phyloP scores from a whole-genome alignment of 2,888 invertebrate species.

The Eupithecia subumbrata region DNA sequence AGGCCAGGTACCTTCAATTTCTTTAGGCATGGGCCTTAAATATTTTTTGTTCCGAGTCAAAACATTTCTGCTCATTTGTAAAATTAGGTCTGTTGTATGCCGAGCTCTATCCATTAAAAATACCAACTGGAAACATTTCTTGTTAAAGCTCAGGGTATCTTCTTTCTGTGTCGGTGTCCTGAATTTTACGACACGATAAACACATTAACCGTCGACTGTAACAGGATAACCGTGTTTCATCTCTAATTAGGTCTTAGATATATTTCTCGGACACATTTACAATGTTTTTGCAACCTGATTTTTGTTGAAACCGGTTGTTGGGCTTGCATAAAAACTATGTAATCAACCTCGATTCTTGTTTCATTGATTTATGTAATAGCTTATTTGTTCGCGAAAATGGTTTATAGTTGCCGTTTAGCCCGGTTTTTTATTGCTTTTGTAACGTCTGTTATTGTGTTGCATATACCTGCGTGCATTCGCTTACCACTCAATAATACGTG shows the following conservation, averaged over 20 bases:
- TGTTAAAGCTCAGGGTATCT: constrained; percentile 26
- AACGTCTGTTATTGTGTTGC: constrained; percentile 15
- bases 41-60: background rate
- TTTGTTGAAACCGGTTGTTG: constrained; percentile 32
- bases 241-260: constrained; percentile 63
- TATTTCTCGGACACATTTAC: constrained; percentile 58
- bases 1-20: background rate
- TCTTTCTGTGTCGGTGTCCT: constrained; percentile 38
- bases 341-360: constrained; percentile 45
- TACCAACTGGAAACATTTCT: constrained; percentile 5
- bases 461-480: constrained; percentile 5
- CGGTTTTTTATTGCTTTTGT: constrained; percentile 31
- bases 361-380: constrained; percentile 39
- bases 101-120: background rate
- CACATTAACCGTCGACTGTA: constrained; percentile 45
- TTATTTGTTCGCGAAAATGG: constrained; percentile 41
- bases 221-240: constrained; percentile 71
- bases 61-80: background rate
- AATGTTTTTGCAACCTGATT: constrained; percentile 63
- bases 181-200: constrained; percentile 38
- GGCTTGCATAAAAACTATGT: constrained; percentile 42
- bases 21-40: background rate
- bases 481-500: background rate
- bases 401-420: constrained; percentile 36
- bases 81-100: background rate